Evolutionary conservation across 2,888 invertebrate genomes (phyloP).

Genomic region (Mimumesa dahlbomi): DNA sequence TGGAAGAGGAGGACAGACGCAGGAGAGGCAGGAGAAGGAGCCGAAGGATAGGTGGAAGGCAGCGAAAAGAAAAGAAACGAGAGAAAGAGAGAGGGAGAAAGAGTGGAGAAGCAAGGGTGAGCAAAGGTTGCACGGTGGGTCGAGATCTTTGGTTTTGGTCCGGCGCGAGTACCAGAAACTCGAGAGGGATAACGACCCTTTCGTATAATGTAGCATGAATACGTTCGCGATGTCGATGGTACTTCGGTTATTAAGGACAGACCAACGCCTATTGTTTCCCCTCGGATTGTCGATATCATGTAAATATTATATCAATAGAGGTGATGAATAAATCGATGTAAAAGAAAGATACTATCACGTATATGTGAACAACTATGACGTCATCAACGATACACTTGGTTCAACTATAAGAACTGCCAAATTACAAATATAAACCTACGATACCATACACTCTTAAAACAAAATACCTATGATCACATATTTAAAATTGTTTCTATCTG

Average conservation of each 20-base stretch:
- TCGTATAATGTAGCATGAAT: conserved; percentile 27
- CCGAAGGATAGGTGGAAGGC: too few relatives aligned
- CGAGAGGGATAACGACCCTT: conserved; percentile 48
- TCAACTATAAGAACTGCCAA: too few relatives aligned
- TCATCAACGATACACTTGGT: too few relatives aligned
- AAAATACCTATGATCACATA: too few relatives aligned
- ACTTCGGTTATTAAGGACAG: conserved; percentile 18
- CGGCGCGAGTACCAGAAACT: conserved; percentile 38
- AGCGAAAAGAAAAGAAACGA: conserved; percentile 42
- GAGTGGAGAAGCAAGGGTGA: conserved; percentile 38
- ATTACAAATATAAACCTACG: too few relatives aligned
- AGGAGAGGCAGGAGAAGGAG: conserved; percentile 37
- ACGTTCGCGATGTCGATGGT: conserved; percentile 34
- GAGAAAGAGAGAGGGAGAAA: conserved; percentile 34
- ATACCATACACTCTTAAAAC: too few relatives aligned
- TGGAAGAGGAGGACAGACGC: conserved; percentile 39
- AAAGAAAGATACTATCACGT: too few relatives aligned
- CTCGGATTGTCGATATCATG: conserved; percentile 22
- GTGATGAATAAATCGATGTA: not conserved
- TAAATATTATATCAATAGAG: conserved; percentile 18
- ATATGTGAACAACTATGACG: too few relatives aligned
- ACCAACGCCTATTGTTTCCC: conserved; percentile 37
- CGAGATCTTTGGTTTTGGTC: conserved; percentile 46
- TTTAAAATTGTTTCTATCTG: too few relatives aligned
- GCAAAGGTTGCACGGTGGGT: conserved; percentile 52